These are phyloP conservation scores for Calephelis nemesis DNA, from an alignment of 1,140 invertebrate species.

Conservation along the genomic window DNA sequence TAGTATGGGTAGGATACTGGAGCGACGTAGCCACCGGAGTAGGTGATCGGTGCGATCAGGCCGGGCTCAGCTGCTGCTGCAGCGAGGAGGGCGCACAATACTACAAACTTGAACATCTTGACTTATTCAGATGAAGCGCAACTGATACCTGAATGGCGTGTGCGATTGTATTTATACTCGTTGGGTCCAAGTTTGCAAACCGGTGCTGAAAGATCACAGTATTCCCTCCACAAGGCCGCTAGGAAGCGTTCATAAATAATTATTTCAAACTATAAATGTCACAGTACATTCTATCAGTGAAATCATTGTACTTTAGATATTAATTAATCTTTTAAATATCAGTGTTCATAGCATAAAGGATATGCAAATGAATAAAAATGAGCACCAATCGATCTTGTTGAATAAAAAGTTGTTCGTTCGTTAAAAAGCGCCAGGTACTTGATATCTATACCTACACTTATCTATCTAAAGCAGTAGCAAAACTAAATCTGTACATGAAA, in stretches of 20 bases:
- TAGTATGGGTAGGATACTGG: slow-evolving; percentile 3
- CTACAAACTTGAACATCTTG: slow-evolving; percentile 32
- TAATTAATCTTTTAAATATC: no score
- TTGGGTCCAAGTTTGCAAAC: slow-evolving; percentile 20
- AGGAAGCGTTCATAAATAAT: slow-evolving; percentile 25
- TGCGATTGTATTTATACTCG: slow-evolving; percentile 45
- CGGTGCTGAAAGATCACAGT: slow-evolving; percentile 50
- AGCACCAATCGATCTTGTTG: no score
- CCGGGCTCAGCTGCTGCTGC: slow-evolving; percentile 32
- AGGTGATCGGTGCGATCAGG: not conserved
- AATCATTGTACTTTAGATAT: no score
- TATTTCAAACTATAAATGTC: slow-evolving; percentile 7
- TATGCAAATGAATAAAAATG: no score
- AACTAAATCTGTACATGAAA: no score
- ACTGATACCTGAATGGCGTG: slow-evolving; percentile 46
- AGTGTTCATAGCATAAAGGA: no score
- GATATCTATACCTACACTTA: no score
- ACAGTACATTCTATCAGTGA: not conserved
- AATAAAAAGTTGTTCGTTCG: no score
- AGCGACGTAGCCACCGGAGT: not conserved
- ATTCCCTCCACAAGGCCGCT: slow-evolving; percentile 52
- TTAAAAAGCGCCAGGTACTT: no score
- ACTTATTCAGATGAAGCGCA: slow-evolving; percentile 26
- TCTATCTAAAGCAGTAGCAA: no score
- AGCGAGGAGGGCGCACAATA: slow-evolving; percentile 26